Conservation (phyloP, 2,888 invertebrate genomes). For the Cerastis rubricosa region DNA sequence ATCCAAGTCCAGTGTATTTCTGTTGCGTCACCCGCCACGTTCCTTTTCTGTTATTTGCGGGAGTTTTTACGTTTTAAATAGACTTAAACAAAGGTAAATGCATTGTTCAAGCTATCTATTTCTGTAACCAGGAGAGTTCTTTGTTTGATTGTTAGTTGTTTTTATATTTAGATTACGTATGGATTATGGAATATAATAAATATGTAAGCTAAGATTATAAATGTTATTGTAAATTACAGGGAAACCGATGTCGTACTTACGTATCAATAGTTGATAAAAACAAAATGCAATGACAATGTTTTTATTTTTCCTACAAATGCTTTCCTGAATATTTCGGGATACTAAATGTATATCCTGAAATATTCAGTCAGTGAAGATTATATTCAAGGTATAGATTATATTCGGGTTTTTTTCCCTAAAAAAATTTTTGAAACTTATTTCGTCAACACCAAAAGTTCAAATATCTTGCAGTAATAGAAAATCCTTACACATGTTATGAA, state of each 20-base stretch:
- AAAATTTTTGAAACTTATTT: neutral
- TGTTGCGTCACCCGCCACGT: constrained; percentile 62
- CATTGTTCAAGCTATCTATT: constrained; percentile 53
- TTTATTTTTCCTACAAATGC: constrained; percentile 7
- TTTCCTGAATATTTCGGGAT: neutral
- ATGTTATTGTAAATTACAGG: neutral
- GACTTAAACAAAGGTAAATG: constrained; percentile 65
- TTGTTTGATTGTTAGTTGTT: constrained; percentile 55
- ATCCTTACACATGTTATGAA: neutral
- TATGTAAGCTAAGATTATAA: neutral
- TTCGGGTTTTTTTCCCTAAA: neutral
- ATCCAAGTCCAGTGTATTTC: constrained; percentile 57
- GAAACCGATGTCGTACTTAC: neutral
- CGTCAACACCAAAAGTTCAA: neutral
- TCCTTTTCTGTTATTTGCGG: constrained; percentile 68
- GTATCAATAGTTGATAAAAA: neutral
- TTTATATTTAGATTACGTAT: constrained; percentile 39
- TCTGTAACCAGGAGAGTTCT: constrained; percentile 49
- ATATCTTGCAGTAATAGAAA: neutral
- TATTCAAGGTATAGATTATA: neutral
- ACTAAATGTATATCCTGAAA: too few species aligned
- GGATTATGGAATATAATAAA: neutral
- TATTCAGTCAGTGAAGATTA: neutral
- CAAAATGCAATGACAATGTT: neutral
- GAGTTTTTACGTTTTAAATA: constrained; percentile 67